A percentile compares a stretch with the other conserved stretches of the same genome.
Evolutionary conservation across 1,140 invertebrate species (phyloP).

Genomic region (Dysdera silvatica): DNA sequence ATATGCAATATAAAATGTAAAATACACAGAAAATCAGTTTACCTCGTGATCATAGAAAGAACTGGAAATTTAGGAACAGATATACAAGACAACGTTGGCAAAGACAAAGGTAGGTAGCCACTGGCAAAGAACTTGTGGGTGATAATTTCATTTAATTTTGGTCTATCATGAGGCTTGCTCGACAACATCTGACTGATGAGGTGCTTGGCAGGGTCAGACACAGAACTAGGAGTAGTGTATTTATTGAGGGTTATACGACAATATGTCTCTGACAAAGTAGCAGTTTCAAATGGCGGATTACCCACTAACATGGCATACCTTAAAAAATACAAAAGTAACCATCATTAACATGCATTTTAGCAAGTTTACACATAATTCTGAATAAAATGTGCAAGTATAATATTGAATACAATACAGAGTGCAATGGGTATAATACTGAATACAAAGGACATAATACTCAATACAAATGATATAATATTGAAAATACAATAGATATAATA

Average conservation of each 20-base stretch:
- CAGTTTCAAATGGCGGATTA: constrained; percentile 92
- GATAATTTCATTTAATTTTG: constrained; percentile 64
- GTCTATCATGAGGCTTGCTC: constrained; percentile 68
- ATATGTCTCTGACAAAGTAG: constrained; percentile 75
- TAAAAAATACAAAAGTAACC: not conserved
- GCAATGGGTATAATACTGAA: too few species aligned
- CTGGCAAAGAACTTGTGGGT: constrained; percentile 63
- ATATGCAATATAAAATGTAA: too few species aligned
- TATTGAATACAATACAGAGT: too few species aligned
- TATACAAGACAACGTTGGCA: constrained; percentile 34
- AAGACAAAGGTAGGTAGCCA: constrained; percentile 37
- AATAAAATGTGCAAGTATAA: too few species aligned
- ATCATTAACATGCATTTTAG: too few species aligned
- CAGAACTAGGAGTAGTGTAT: constrained; percentile 68
- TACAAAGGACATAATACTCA: too few species aligned
- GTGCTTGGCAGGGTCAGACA: constrained; percentile 59
- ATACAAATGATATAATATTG: too few species aligned
- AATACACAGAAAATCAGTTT: too few species aligned
- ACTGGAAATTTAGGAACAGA: constrained; percentile 30
- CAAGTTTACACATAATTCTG: too few species aligned
- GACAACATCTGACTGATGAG: constrained; percentile 81
- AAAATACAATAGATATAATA: too few species aligned
- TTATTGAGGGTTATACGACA: constrained; percentile 84
- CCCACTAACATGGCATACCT: constrained; percentile 86
- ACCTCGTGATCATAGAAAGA: constrained; percentile 9